Percentiles rank a stretch among this genome's conserved stretches.
phyloP scores from a whole-genome alignment of 1,140 invertebrate genomes.

The Pogonomyrmex barbatus region DNA sequence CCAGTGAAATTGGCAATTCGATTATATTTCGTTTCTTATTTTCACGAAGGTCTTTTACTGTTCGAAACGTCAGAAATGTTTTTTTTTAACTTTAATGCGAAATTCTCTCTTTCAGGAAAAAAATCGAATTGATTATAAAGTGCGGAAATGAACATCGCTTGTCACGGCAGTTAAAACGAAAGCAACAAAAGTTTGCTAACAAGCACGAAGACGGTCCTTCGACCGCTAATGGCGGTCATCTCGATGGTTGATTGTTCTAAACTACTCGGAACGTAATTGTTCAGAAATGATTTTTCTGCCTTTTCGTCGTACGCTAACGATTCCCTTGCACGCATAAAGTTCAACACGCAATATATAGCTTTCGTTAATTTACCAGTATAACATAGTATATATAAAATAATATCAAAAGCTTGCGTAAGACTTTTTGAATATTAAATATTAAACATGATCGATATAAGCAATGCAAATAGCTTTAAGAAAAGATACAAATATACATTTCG shows the following conservation, averaged over 20 bases:
- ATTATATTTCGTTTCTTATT: not conserved
- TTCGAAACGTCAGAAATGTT: not conserved
- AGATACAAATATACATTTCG: not conserved
- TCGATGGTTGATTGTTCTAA: not conserved
- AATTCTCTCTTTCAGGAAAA: not conserved
- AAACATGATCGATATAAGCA: not conserved
- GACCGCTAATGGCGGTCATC: conserved; percentile 10
- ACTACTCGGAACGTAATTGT: not conserved
- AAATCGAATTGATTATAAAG: not conserved
- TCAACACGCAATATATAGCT: not conserved
- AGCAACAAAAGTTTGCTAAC: not conserved
- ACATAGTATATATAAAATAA: not conserved
- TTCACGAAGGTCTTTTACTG: not conserved
- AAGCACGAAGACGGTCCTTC: conserved; percentile 20
- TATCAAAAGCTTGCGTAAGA: not conserved
- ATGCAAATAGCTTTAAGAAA: not conserved
- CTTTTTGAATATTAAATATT: not conserved
- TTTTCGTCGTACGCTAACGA: conserved; percentile 46
- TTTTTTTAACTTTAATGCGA: not conserved
- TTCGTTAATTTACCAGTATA: not conserved
- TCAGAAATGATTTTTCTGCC: conserved; percentile 6
- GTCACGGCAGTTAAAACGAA: conserved; percentile 5
- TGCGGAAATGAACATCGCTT: conserved; percentile 1
- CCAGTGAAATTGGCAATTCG: not conserved
- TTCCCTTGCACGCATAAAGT: conserved; percentile 32